Conservation (phyloP, 2,888 invertebrate species). For the Argyresthia goedartella region DNA sequence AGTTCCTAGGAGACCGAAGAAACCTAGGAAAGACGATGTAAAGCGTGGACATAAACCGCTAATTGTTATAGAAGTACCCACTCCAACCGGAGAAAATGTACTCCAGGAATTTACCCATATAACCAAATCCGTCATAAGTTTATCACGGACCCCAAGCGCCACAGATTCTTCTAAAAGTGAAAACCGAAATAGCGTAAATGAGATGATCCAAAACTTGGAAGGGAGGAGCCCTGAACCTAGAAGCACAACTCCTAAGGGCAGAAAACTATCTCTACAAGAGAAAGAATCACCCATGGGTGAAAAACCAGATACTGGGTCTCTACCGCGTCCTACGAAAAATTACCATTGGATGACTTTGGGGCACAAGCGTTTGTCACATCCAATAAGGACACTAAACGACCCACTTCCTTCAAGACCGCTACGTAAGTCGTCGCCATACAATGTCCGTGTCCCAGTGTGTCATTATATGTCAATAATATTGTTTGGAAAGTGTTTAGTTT, state of each 20-base stretch:
- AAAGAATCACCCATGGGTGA: conserved; percentile 27
- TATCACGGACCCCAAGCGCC: conserved; percentile 52
- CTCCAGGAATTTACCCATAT: conserved; percentile 35
- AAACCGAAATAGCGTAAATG: conserved; percentile 21
- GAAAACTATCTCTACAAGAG: conserved; percentile 48
- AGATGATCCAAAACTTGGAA: conserved; percentile 36
- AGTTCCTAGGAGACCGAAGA: conserved; percentile 52
- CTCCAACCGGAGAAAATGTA: conserved; percentile 10
- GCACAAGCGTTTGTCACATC: conserved; percentile 58
- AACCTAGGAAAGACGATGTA: conserved; percentile 30
- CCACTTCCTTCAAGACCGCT: conserved; percentile 39
- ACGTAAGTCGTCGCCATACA: conserved; percentile 42
- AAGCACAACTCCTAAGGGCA: conserved; percentile 17
- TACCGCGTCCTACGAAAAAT: conserved; percentile 38
- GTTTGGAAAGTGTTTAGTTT: conserved; percentile 1
- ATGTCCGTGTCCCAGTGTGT: conserved; percentile 32
- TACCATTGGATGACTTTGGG: conserved; percentile 59
- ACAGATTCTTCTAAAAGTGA: conserved; percentile 30
- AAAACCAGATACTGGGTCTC: conserved; percentile 36
- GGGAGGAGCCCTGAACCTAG: conserved; percentile 22
- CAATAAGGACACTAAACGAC: conserved; percentile 51
- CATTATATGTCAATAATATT: conserved; percentile 30
- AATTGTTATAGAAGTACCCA: background rate
- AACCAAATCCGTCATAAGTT: conserved; percentile 46
- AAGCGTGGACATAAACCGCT: background rate